phyloP scores from a whole-genome alignment of 2,113 vertebrate species.

The Hippoglossus stenolepis region DNA sequence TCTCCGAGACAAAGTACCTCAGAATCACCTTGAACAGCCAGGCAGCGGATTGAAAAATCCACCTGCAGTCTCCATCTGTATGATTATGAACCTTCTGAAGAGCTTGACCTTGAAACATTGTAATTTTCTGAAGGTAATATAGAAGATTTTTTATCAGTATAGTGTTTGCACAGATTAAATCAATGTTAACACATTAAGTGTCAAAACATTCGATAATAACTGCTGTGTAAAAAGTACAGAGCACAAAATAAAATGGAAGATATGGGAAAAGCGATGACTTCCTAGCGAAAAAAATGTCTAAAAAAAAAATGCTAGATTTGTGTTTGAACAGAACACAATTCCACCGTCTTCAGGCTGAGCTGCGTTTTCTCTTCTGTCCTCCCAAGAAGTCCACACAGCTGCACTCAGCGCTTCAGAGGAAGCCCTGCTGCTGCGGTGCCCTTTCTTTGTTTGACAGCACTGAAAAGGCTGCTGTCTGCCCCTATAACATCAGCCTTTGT shows the following conservation, averaged over 20 bases:
- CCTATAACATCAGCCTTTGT: conserved; percentile 63
- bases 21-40: no score
- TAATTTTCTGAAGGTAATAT: no score
- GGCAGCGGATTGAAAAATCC: no score
- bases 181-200: no score
- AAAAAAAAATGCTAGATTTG: background rate
- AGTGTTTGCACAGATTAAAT: no score
- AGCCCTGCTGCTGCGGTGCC: conserved; percentile 14
- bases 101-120: no score
- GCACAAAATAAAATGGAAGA: background rate
- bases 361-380: conserved; percentile 19
- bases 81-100: no score
- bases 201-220: background rate
- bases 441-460: conserved; percentile 61
- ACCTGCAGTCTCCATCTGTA: no score
- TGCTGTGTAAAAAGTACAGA: background rate
- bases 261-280: background rate
- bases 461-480: conserved; percentile 68
- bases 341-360: background rate
- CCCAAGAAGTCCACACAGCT: conserved; percentile 13
- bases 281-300: background rate
- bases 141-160: no score
- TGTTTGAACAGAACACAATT: conserved; percentile 12
- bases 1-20: no score
- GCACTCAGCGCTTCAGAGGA: conserved; percentile 23